A percentile compares a stretch with the other conserved stretches of the same genome.
Evolutionary conservation across 2,888 invertebrate genomes (phyloP).

Genomic region (Phytoseiulus persimilis): DNA sequence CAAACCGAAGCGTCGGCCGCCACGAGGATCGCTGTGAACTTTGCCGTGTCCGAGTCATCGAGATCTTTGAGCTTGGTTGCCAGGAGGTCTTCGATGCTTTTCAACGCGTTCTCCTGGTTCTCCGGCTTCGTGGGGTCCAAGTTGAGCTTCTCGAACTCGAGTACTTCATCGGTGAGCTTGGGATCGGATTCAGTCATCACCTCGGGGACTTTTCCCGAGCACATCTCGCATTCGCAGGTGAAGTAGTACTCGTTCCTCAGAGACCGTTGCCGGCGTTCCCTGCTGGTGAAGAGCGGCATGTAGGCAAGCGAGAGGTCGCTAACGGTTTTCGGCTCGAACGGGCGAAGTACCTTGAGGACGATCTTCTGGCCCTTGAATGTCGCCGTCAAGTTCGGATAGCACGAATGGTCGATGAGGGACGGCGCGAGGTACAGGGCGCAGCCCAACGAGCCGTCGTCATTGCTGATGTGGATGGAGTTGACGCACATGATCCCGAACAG

Average conservation of each 20-base stretch:
- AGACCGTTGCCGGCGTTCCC: neutral
- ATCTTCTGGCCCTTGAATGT: conserved; percentile 8
- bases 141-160: neutral
- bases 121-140: neutral
- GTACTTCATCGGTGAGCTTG: conserved; percentile 26
- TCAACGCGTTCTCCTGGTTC: neutral
- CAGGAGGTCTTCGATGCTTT: neutral
- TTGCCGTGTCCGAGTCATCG: conserved; percentile 7
- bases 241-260: conserved; percentile 15
- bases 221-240: conserved; percentile 26
- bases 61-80: neutral
- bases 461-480: conserved; percentile 10
- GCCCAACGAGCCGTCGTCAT: conserved; percentile 22
- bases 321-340: conserved; percentile 1
- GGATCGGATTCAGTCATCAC: conserved; percentile 17
- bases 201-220: conserved; percentile 11
- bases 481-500: conserved; percentile 27
- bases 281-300: conserved; percentile 15
- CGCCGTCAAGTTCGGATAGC: conserved; percentile 9
- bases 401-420: conserved; percentile 31
- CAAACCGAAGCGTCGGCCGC: conserved; percentile 33
- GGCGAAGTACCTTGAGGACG: neutral
- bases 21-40: neutral
- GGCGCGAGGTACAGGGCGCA: conserved; percentile 22
- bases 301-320: conserved; percentile 9